These are phyloP conservation scores for Periparus ater DNA, from an alignment of 2,797 vertebrate genomes.

Conservation along the genomic window DNA sequence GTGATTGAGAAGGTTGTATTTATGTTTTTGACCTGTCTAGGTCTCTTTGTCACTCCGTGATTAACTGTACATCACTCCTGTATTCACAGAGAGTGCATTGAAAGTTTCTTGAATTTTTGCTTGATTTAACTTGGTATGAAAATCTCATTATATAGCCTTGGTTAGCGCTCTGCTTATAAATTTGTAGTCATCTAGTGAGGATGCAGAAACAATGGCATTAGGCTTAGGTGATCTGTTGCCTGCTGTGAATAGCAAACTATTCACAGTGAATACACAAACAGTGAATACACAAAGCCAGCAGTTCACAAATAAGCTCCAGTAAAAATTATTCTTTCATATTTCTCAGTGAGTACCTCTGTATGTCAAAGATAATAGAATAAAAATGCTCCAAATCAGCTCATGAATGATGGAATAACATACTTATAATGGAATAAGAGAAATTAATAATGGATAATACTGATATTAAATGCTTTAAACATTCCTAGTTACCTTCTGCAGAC, in stretches of 20 bases:
- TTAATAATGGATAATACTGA: not conserved
- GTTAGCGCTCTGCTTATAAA: not conserved
- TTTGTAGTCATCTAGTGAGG: not conserved
- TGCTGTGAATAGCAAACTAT: not conserved
- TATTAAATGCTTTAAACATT: not conserved
- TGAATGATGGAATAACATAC: not conserved
- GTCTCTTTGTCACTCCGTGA: not conserved
- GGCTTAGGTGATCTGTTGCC: not conserved
- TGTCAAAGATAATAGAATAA: constrained; percentile 1
- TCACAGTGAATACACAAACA: not conserved
- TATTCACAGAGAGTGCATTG: not conserved
- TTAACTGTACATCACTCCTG: not conserved
- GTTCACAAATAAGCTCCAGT: not conserved
- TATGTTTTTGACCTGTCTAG: not conserved
- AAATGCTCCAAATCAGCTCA: not conserved
- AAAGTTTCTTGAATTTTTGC: not conserved
- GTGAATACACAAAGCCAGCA: not conserved
- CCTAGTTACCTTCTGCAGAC: not conserved
- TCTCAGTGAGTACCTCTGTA: not conserved
- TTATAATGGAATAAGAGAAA: not conserved
- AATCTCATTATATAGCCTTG: not conserved
- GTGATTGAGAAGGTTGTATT: not conserved
- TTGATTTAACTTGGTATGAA: not conserved
- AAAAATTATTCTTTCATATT: not conserved
- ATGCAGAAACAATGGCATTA: not conserved